Conservation (phyloP, 2,888 invertebrate species). For the Acronicta psi region DNA sequence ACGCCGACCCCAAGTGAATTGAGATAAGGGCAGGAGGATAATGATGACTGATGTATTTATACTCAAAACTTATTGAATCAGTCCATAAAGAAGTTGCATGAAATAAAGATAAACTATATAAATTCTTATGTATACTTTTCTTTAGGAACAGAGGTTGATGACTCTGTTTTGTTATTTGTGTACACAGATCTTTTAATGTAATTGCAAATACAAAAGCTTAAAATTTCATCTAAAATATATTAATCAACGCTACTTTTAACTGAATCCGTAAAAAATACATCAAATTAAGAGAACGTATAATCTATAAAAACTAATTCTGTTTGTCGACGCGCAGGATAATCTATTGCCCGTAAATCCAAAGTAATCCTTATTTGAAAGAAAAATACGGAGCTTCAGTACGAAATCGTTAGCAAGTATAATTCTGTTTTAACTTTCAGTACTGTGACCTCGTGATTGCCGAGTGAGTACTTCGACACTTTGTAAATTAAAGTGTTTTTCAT, state of each 20-base stretch:
- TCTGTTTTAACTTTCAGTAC: slow-evolving; percentile 17
- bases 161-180: too few species aligned
- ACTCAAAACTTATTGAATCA: too few species aligned
- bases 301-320: slow-evolving; percentile 33
- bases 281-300: slow-evolving; percentile 23
- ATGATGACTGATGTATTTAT: too few species aligned
- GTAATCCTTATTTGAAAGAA: slow-evolving; percentile 42
- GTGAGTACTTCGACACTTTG: slow-evolving; percentile 38
- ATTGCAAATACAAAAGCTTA: neutral
- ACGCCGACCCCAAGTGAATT: too few species aligned
- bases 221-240: neutral
- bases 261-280: neutral
- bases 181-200: too few species aligned
- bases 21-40: too few species aligned
- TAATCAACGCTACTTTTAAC: neutral
- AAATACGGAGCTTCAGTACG: slow-evolving; percentile 20
- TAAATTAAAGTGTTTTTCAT: slow-evolving; percentile 30
- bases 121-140: too few species aligned
- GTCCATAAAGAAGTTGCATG: too few species aligned
- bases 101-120: too few species aligned
- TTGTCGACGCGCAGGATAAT: slow-evolving; percentile 32
- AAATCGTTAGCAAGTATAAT: slow-evolving; percentile 44
- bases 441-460: slow-evolving; percentile 12
- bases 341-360: slow-evolving; percentile 36
- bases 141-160: too few species aligned